phyloP scores from a whole-genome alignment of 2,113 vertebrate species.

The Brachypteracias leptosomus region DNA sequence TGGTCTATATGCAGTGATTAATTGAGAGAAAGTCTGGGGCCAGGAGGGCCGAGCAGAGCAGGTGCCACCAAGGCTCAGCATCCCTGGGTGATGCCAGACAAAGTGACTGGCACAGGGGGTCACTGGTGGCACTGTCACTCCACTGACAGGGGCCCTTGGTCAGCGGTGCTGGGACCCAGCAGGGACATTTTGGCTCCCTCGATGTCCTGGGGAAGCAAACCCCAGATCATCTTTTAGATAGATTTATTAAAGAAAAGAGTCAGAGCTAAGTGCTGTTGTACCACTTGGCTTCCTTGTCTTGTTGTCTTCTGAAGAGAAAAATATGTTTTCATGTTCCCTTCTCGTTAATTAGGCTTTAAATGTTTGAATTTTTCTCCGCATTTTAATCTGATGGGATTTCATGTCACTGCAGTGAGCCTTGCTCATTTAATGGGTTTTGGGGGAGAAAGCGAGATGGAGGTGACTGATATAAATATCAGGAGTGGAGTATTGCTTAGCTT shows the following conservation, averaged over 20 bases:
- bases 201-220: background rate
- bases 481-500: constrained; percentile 19
- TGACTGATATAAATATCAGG: background rate
- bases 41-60: rapidly evolving
- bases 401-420: background rate
- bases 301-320: background rate
- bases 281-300: background rate
- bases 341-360: background rate
- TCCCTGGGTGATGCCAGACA: background rate
- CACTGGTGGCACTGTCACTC: background rate
- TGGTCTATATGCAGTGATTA: background rate
- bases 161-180: background rate
- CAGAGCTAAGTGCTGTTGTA: background rate
- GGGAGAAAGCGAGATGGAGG: background rate
- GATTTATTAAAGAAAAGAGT: background rate
- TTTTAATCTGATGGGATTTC: background rate
- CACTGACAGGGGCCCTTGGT: rapidly evolving
- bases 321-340: background rate
- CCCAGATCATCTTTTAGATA: background rate
- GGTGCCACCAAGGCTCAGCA: background rate
- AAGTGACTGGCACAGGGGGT: background rate
- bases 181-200: rapidly evolving
- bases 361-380: background rate
- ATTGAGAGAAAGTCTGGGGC: background rate
- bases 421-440: background rate